Evolutionary conservation across 2,797 vertebrate genomes (phyloP), one percentile per base, ranked within the genome.

Genomic region (Cyprinella venusta): DNA sequence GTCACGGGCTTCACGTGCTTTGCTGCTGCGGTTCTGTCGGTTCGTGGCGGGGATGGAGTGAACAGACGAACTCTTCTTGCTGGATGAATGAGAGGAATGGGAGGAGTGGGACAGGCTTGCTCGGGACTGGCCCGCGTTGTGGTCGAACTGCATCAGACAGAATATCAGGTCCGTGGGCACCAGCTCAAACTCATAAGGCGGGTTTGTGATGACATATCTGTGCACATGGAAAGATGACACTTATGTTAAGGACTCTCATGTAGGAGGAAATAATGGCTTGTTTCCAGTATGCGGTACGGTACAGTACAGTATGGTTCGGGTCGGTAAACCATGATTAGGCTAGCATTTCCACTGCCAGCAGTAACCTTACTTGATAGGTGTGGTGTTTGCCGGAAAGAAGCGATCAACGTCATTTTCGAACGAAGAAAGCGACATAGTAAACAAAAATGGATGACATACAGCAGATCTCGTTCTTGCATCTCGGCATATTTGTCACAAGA

Each of bases 61-160:
- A 80, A 97, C 95, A 0, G 98, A 99, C 42, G 98, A 97, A 90
- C 98, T 99, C 94, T 99, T 99, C 95, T 99, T 99, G 95, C 98
- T 99, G 91, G 98, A 99, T 86, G 97, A 98, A 90, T 99, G 98
- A 84, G 97, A 99, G 67, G 98, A 99, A 93, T 99, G 97, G 89
- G 98, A 98, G 84, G 97, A 99, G 94, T 98, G 98, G 91, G 97
- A 99, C 89, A 99, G 94, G 88, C 97, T 99, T 90, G 97, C 95
- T 90, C 97, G 94, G 24, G 98, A 99, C 91, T 99, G 98, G 94
- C 98, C 98, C 59, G 98, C 98, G 0, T 99, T 99, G 94, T 99
- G 98, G 96, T 99, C 98, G 72, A 99, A 99, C 93, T 99, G 98
- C 98, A 99, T 99, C 91, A 99, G 93, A 94, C 98, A 99, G 95